A percentile compares a stretch with the other conserved stretches of the same genome.
Conservation (phyloP, 2,888 invertebrate genomes). For the Cheilosia pagana region DNA sequence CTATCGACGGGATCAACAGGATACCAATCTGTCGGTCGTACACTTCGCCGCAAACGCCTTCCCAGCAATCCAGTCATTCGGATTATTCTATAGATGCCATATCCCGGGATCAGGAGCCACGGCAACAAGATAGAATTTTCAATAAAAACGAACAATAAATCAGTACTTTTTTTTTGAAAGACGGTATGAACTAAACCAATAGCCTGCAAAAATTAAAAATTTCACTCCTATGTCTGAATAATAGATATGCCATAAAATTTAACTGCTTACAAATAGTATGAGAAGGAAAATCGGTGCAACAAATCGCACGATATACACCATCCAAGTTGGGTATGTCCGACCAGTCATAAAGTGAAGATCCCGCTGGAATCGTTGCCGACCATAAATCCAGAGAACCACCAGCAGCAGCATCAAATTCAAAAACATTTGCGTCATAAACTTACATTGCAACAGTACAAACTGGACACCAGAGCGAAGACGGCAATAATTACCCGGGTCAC, state of each 20-base stretch:
- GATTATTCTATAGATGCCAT: conserved; percentile 77
- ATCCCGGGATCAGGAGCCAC: conserved; percentile 79
- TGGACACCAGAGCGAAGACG: conserved; percentile 16
- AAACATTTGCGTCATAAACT: conserved; percentile 87
- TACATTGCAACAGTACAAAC: conserved; percentile 54
- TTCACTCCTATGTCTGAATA: neutral
- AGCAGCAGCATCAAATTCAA: conserved; percentile 85
- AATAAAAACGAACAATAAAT: neutral
- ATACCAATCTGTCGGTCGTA: conserved; percentile 76
- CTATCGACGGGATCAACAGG: conserved; percentile 68
- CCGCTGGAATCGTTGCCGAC: conserved; percentile 65
- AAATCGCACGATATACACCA: conserved; percentile 84
- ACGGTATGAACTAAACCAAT: neutral
- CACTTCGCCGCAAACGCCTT: conserved; percentile 61
- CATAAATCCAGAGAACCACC: conserved; percentile 71
- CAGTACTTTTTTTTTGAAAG: no score
- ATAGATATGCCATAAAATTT: neutral
- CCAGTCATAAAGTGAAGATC: conserved; percentile 70
- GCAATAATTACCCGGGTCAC: neutral
- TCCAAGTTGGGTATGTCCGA: conserved; percentile 53
- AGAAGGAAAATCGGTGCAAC: conserved; percentile 88
- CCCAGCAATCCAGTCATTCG: conserved; percentile 56
- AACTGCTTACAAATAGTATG: conserved; percentile 78
- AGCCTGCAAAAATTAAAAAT: neutral
- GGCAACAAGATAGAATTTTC: conserved; percentile 75